phyloP scores from a whole-genome alignment of 2,888 invertebrate genomes.

The Trichogramma dendrolimi region DNA sequence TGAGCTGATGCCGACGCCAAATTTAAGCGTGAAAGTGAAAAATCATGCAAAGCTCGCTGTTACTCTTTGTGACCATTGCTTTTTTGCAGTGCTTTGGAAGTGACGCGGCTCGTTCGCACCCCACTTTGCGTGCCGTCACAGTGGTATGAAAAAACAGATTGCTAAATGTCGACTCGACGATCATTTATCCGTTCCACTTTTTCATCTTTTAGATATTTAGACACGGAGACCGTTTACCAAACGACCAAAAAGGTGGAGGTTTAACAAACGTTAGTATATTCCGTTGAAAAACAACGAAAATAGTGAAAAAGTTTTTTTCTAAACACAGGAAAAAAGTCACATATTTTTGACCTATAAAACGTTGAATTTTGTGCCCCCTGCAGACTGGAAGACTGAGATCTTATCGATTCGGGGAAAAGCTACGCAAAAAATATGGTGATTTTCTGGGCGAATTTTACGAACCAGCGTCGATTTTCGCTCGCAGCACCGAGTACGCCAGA shows the following conservation, averaged over 20 bases:
- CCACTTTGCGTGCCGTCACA: no score
- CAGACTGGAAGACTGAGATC: slow-evolving; percentile 58
- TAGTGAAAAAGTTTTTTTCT: not conserved
- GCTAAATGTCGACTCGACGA: not conserved
- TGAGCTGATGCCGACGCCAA: no score
- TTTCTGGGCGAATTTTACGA: slow-evolving; percentile 54
- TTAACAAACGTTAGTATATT: slow-evolving; percentile 18
- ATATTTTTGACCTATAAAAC: slow-evolving; percentile 1
- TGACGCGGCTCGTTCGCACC: no score
- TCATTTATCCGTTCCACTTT: not conserved
- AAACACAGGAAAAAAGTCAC: not conserved
- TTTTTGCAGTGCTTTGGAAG: no score
- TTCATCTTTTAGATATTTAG: slow-evolving; percentile 16
- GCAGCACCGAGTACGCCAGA: slow-evolving; percentile 67
- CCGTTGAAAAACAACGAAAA: not conserved
- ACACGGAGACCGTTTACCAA: slow-evolving; percentile 18
- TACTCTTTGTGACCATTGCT: no score
- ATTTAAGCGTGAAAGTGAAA: no score
- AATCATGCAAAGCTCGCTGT: no score
- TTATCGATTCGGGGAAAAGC: slow-evolving; percentile 54
- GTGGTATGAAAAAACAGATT: no score
- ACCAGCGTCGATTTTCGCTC: slow-evolving; percentile 44
- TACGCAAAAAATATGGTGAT: slow-evolving; percentile 53
- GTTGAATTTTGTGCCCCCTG: slow-evolving; percentile 8
- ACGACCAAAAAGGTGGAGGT: slow-evolving; percentile 1